Conservation (phyloP, 64 coral and sea anemone species). For the Stylophora pistillata region DNA sequence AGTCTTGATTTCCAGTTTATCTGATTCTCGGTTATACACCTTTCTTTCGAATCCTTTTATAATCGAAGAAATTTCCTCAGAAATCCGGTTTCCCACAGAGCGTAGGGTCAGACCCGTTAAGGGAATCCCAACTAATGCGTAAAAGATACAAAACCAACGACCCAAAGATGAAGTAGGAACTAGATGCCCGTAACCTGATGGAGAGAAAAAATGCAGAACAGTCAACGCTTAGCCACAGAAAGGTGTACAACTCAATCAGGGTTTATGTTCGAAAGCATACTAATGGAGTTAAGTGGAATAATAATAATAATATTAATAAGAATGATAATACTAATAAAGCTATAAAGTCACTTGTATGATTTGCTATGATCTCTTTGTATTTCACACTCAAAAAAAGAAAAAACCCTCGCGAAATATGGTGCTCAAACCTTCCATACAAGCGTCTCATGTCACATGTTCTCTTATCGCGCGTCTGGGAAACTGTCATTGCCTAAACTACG, state of each 20-base stretch:
- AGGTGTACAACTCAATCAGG: not conserved
- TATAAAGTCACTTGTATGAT: no score
- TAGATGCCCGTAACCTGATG: conserved; percentile 95
- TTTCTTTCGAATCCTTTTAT: conserved; percentile 80
- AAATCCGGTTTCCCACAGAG: conserved; percentile 94
- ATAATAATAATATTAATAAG: no score
- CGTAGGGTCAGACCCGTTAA: conserved; percentile 87
- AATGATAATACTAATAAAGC: no score
- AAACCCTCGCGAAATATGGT: no score
- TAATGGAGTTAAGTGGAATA: no score
- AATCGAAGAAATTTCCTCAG: conserved; percentile 62
- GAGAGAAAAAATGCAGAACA: conserved; percentile 3
- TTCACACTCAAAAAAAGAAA: no score
- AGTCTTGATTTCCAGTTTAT: conserved; percentile 96
- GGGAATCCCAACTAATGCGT: conserved; percentile 93
- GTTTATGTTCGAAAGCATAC: no score
- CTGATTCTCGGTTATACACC: conserved; percentile 90
- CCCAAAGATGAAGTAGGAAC: conserved; percentile 72
- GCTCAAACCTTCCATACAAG: no score
- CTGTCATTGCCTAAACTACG: not conserved
- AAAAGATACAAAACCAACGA: conserved; percentile 82
- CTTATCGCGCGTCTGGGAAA: not conserved
- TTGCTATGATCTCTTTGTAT: no score
- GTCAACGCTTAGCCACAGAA: not conserved
- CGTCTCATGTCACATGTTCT: not conserved